Base-by-base conservation (phyloP, 53 echinoderm and acorn worm genomes). In the Astropecten irregularis region DNA sequence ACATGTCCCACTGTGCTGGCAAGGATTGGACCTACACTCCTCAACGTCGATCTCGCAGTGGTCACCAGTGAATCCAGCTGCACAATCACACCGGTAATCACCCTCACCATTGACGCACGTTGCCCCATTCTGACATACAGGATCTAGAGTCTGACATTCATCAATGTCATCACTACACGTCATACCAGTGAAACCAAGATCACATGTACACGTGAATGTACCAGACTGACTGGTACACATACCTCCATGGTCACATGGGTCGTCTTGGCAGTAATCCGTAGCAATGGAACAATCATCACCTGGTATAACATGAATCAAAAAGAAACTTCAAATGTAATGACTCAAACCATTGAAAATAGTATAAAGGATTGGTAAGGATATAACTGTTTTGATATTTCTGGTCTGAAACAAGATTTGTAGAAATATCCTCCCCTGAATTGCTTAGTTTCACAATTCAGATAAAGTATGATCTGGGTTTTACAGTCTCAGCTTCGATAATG, bases 201-300 rank as follows among this genome's bases (percentile, higher is more conserved):
- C 52, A 54, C 91, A 91, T 22, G 34, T 59, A 35, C 91, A 91
- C 0, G 79, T 76, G 71, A 83, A 88, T 49, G 60, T 58, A 39
- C 72, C 77, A 23, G 69, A 32, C 21, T 59, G 39, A 62, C 83
- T 76, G 19, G 31, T 39, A 49, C 91, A 91, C 2, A 52, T 49
- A 0, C 90, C 90, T 13, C 77, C 71, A 33, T 91, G 83, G 15
- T 39, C 13, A 70, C 91, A 91, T 29, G 91, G 88, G 16, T 47
- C 49, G 40, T 50, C 40, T n/a, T 4, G 2, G 28, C 91, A 91
- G 34, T 71, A 62, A 47, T 84, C 49, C 1, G 72, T 84, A 15
- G 27, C 28, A 33, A 84, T 18, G 58, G 55, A 44, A 46, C 83
- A 83, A 25, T 69, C 69, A 44, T 27, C 40, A 83, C 83, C 83